Percentiles rank a stretch among this genome's conserved stretches.
phyloP scores from a whole-genome alignment of 1,140 invertebrate species.

The Atta cephalotes region DNA sequence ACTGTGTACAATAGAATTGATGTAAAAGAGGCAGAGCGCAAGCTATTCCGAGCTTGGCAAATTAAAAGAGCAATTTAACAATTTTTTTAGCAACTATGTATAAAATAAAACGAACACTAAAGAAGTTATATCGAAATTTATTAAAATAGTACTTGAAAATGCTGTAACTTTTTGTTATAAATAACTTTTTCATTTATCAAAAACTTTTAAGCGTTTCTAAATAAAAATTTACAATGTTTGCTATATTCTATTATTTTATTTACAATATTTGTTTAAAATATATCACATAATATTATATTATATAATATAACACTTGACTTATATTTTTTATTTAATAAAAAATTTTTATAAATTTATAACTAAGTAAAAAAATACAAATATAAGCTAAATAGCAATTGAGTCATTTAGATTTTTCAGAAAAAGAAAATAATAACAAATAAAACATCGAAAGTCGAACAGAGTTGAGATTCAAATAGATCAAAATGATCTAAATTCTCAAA shows the following conservation, averaged over 20 bases:
- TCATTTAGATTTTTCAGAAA: not conserved
- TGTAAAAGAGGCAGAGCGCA: not conserved
- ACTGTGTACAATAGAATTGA: constrained; percentile 73
- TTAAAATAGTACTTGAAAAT: constrained; percentile 30
- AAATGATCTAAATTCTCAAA: constrained; percentile 7
- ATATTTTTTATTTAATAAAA: not conserved
- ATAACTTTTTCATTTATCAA: constrained; percentile 7
- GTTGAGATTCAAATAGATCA: not conserved
- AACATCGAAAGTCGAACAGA: not conserved
- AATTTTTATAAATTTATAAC: not conserved
- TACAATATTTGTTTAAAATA: not conserved
- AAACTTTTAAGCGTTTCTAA: not conserved
- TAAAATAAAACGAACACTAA: constrained; percentile 4
- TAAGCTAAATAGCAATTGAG: not conserved
- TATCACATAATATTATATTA: not conserved
- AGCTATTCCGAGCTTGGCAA: constrained; percentile 79
- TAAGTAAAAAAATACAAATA: not conserved
- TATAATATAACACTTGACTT: not conserved
- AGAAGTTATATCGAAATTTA: not conserved
- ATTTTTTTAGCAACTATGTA: constrained; percentile 15
- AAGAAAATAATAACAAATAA: not conserved
- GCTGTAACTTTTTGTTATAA: not conserved
- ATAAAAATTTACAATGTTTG: not conserved
- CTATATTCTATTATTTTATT: not conserved
- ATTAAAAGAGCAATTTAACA: constrained; percentile 83